Conservation (phyloP, 2,797 vertebrate genomes). For the Kryptopterus vitreolus region DNA sequence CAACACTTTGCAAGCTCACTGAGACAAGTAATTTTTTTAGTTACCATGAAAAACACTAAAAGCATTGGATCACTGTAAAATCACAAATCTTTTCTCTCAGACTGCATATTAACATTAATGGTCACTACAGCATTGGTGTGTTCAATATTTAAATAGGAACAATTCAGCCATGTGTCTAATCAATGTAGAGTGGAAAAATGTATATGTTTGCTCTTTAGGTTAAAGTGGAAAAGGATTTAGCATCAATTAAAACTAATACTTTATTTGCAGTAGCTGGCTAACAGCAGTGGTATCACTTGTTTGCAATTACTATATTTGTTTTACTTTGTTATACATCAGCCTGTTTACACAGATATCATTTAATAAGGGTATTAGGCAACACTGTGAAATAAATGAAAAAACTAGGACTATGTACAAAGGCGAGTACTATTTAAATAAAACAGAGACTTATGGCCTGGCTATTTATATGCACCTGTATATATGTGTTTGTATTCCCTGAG, state of each 20-base stretch:
- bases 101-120: not conserved
- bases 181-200: not conserved
- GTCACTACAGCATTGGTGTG: not conserved
- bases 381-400: not conserved
- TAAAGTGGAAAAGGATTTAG: not conserved
- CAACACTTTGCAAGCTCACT: not conserved
- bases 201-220: too few relatives aligned
- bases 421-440: too few relatives aligned
- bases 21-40: not conserved
- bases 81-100: not conserved
- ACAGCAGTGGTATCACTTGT: not conserved
- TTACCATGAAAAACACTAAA: not conserved
- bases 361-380: not conserved
- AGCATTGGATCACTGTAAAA: not conserved
- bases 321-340: not conserved
- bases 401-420: not conserved
- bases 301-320: not conserved
- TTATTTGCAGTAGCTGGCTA: not conserved
- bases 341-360: not conserved
- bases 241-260: not conserved
- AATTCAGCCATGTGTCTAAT: not conserved
- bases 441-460: not conserved
- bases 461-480: conserved; percentile 37
- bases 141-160: not conserved
- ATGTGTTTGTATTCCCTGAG: conserved; percentile 32